Evolutionary conservation across 2,888 invertebrate species (phyloP).

Genomic region (Diploptera punctata): DNA sequence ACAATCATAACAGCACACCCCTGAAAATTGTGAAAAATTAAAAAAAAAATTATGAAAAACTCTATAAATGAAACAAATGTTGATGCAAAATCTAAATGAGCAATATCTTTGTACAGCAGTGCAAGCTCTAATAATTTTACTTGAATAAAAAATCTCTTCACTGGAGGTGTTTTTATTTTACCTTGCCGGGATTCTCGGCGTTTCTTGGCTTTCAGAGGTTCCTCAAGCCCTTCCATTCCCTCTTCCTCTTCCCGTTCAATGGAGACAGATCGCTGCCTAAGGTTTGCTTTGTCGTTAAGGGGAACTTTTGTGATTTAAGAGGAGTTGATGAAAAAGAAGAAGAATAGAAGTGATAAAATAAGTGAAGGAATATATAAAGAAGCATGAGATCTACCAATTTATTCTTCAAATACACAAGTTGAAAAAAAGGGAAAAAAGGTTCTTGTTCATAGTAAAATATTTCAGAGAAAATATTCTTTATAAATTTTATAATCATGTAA

Average conservation of each 20-base stretch:
- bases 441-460: no score
- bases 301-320: constrained; percentile 56
- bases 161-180: constrained; percentile 49
- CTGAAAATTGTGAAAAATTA: not conserved
- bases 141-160: not conserved
- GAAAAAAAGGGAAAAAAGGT: no score
- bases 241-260: constrained; percentile 66
- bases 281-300: constrained; percentile 68
- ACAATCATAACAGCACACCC: constrained; percentile 8
- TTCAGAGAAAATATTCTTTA: no score
- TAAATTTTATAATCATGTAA: no score
- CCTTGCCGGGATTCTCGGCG: constrained; percentile 71
- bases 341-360: constrained; percentile 37
- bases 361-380: not conserved
- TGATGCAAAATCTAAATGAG: constrained; percentile 4
- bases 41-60: no score
- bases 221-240: constrained; percentile 69
- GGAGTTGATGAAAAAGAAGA: constrained; percentile 39
- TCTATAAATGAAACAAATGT: not conserved
- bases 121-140: not conserved
- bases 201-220: constrained; percentile 68
- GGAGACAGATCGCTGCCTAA: constrained; percentile 69
- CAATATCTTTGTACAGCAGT: constrained; percentile 2
- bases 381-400: not conserved
- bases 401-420: no score